Evolutionary conservation across 2,113 vertebrate species (phyloP), one percentile per base, ranked within the genome.

Genomic region (Amphilophus citrinellus): DNA sequence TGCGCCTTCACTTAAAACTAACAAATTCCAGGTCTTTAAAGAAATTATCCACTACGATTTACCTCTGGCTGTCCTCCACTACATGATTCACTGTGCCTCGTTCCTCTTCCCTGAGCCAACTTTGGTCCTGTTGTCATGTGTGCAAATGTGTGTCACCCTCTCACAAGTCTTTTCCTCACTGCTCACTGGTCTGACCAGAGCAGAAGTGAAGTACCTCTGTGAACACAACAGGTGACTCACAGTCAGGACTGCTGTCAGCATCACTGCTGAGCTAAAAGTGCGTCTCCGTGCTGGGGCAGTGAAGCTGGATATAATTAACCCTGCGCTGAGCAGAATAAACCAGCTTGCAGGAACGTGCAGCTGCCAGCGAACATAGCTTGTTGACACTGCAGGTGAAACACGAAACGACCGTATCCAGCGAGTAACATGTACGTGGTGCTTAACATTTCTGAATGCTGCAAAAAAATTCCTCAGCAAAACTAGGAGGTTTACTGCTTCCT

Each of bases 141-240:
- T 81, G 76, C 84, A 44, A 68, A 47, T 3, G 61, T 84, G 93
- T 90, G 89, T 91, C 87, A 84, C 84, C 62, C 65, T 80, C 89
- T 88, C 91, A 91, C 89, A 92, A 91, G 89, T 27, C 77, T 86
- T 84, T 87, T 85, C 76, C 87, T 90, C 83, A 87, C 62, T 27
- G 56, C 80, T 80, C 47, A 11, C 77, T 42, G 65, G 58, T 27
- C 42, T 75, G 66, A 86, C n/a, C 56, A 11, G 79, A 81, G 79
- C 83, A 77, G 83, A 87, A 87, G 80, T 82, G 82, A 86, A 87
- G 89, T 35, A 61, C 63, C 80, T 76, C 68, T n/a, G 61, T 18
- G 68, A 75, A 68, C 75, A 86, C 59, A 87, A 65, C 83, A 83
- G 87, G 83, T 92, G 88, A 93, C 86, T 91, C 92, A 84, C 62